These are phyloP conservation scores for Cepaea hortensis DNA, from an alignment of 2,888 invertebrate species.

Conservation along the genomic window DNA sequence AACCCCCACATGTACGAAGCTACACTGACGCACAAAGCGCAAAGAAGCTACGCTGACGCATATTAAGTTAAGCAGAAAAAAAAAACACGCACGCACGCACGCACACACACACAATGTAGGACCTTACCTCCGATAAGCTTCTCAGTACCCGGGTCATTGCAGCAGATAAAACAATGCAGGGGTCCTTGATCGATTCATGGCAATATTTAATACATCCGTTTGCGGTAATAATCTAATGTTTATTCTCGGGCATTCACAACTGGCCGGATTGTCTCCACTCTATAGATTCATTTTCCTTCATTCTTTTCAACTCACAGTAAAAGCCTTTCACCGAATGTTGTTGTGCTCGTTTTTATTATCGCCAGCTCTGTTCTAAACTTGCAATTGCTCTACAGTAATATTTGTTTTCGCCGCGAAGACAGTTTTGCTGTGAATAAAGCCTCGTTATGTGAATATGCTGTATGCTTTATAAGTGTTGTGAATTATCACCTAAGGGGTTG, in stretches of 20 bases:
- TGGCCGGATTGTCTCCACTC: background rate
- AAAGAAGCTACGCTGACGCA: background rate
- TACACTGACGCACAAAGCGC: background rate
- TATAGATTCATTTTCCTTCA: background rate
- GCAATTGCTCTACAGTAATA: no score
- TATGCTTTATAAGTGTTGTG: no score
- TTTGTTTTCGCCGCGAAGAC: no score
- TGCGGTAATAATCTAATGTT: background rate
- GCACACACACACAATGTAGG: no score
- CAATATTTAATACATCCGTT: background rate
- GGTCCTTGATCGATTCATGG: background rate
- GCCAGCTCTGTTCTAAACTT: no score
- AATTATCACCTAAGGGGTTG: no score
- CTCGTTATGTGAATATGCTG: no score
- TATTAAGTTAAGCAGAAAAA: background rate
- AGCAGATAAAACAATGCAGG: background rate
- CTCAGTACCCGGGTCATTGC: constrained; percentile 36
- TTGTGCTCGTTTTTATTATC: no score
- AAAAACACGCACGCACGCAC: background rate
- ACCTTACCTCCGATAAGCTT: constrained; percentile 35
- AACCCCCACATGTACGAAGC: no score
- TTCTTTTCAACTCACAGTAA: background rate
- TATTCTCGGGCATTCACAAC: background rate
- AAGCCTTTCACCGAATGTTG: no score
- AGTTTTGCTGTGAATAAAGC: no score